phyloP scores from a whole-genome alignment of 2,888 invertebrate species.

The Petrophora chlorosata region DNA sequence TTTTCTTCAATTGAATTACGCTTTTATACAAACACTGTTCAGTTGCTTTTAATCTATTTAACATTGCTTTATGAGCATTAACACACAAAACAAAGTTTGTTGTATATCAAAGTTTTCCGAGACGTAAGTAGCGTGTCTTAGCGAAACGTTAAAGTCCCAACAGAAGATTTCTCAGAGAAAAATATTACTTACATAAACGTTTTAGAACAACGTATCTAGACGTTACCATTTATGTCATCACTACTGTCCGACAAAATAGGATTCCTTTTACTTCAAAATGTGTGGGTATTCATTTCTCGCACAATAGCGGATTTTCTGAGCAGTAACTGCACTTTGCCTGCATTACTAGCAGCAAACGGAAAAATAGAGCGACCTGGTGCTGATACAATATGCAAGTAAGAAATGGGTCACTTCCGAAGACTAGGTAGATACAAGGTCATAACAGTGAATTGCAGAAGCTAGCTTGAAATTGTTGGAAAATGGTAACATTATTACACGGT shows the following conservation, averaged over 20 bases:
- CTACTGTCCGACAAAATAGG: slow-evolving; percentile 13
- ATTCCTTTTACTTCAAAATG: slow-evolving; percentile 21
- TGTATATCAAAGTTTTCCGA: slow-evolving; percentile 6
- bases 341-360: slow-evolving; percentile 30
- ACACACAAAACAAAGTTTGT: too few species aligned
- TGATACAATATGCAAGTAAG: slow-evolving; percentile 32
- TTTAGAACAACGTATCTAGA: slow-evolving; percentile 11
- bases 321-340: slow-evolving; percentile 33
- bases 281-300: slow-evolving; percentile 23
- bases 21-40: background rate
- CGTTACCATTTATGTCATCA: slow-evolving; percentile 13
- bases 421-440: slow-evolving; percentile 31
- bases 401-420: slow-evolving; percentile 36
- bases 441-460: slow-evolving; percentile 24
- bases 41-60: slow-evolving; percentile 6
- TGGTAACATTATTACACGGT: slow-evolving; percentile 15
- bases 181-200: slow-evolving; percentile 14
- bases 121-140: slow-evolving; percentile 1
- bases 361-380: slow-evolving; percentile 26
- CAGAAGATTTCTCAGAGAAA: slow-evolving; percentile 6
- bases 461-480: slow-evolving; percentile 15
- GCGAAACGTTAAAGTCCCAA: slow-evolving; percentile 7
- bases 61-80: slow-evolving; percentile 4
- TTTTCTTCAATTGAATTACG: background rate
- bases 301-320: slow-evolving; percentile 31